Conservation (phyloP, 2,113 vertebrate species). For the Anarhynchus alexandrinus region DNA sequence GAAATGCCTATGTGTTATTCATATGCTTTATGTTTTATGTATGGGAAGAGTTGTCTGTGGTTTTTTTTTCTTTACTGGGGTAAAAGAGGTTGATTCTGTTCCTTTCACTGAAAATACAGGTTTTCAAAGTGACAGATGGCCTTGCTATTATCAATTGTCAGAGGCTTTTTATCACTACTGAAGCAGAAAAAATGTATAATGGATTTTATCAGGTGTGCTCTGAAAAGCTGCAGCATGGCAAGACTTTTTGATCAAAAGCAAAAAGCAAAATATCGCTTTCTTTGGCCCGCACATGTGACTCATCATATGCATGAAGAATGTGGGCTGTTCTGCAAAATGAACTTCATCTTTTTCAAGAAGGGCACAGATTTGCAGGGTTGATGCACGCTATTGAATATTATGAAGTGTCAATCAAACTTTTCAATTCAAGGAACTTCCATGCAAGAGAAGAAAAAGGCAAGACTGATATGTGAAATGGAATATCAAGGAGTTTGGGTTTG, state of each 20-base stretch:
- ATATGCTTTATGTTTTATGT: not conserved
- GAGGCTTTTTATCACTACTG: not conserved
- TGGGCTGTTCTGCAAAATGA: not conserved
- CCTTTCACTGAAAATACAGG: not conserved
- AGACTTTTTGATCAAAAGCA: not conserved
- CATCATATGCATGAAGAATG: not conserved
- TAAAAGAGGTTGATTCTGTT: not conserved
- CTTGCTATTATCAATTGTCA: not conserved
- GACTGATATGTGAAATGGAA: not conserved
- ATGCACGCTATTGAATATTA: not conserved
- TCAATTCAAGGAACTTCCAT: not conserved
- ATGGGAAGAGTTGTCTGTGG: not conserved
- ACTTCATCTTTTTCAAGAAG: not conserved
- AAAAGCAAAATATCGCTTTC: not conserved
- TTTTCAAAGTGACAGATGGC: not conserved
- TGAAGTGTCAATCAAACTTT: not conserved
- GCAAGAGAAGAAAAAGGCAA: not conserved
- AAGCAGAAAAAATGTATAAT: not conserved
- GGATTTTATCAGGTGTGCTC: slow-evolving; percentile 24
- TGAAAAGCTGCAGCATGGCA: not conserved
- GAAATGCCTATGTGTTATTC: not conserved
- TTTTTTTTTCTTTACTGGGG: not conserved
- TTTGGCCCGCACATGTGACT: not conserved
- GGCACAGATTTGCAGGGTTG: not conserved
- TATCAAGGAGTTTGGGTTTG: not conserved